Percentiles rank a stretch among this genome's conserved stretches.
These are phyloP conservation scores for Rhinatrema bivittatum DNA, from an alignment of 2,797 vertebrate genomes.

Conservation along the genomic window DNA sequence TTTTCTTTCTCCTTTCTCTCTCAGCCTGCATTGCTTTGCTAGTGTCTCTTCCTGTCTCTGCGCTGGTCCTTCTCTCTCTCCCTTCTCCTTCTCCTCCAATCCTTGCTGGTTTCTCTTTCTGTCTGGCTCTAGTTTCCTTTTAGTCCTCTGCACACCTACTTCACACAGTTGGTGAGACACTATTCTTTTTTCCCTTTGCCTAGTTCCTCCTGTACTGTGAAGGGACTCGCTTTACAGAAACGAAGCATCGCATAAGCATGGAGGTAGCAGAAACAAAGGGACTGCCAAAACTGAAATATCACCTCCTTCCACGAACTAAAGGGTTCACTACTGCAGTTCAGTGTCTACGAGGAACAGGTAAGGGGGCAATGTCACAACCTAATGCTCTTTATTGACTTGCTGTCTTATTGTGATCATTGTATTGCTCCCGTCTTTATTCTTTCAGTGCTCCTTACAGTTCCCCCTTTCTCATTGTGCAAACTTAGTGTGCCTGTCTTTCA, in stretches of 20 bases:
- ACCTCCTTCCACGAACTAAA: slow-evolving; percentile 91
- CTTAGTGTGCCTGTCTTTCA: no score
- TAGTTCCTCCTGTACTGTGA: slow-evolving; percentile 97
- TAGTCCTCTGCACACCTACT: neutral
- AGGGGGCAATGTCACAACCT: no score
- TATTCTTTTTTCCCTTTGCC: neutral
- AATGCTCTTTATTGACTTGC: neutral
- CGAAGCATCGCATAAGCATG: slow-evolving; percentile 96
- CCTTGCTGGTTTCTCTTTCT: neutral
- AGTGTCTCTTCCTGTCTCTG: neutral
- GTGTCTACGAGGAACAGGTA: slow-evolving; percentile 94
- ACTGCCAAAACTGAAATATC: slow-evolving; percentile 88
- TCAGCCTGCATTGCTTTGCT: neutral
- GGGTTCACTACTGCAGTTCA: slow-evolving; percentile 94
- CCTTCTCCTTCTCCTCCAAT: neutral
- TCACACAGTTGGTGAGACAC: neutral
- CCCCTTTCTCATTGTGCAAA: no score
- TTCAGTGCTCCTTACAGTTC: no score
- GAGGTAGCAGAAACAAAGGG: slow-evolving; percentile 94
- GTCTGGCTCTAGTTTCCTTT: neutral
- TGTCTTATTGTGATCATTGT: neutral
- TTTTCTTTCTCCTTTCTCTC: neutral
- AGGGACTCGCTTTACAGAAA: slow-evolving; percentile 94
- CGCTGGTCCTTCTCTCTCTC: neutral
- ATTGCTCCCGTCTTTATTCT: neutral